These are phyloP conservation scores for Drosophila meridiana DNA, from an alignment of 2,888 invertebrate genomes.

Conservation along the genomic window DNA sequence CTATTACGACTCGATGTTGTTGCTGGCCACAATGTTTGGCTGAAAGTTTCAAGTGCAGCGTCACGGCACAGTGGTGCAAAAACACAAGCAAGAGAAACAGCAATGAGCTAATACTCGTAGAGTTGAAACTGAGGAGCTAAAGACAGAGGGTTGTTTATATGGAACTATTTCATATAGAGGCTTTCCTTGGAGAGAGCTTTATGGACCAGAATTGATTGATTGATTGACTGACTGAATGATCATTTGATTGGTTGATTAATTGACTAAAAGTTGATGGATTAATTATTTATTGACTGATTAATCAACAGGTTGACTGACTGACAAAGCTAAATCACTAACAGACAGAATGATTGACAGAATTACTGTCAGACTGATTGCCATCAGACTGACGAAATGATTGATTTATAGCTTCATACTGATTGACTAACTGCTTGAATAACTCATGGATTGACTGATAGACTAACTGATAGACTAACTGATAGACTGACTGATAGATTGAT, in stretches of 20 bases:
- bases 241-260: no score
- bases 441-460: background rate
- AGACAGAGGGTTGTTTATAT: background rate
- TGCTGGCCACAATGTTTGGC: slow-evolving; percentile 50
- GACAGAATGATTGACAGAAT: no score
- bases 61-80: slow-evolving; percentile 47
- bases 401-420: background rate
- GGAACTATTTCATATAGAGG: background rate
- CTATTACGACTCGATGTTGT: slow-evolving; percentile 52
- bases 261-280: no score
- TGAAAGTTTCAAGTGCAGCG: slow-evolving; percentile 58
- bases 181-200: no score
- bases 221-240: background rate
- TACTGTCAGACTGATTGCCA: no score
- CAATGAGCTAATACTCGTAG: background rate
- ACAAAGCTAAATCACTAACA: no score
- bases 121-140: background rate
- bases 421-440: background rate
- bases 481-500: background rate
- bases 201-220: background rate
- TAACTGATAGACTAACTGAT: background rate
- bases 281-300: no score
- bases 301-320: no score
- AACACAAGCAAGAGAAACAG: background rate
- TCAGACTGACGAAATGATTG: background rate